phyloP scores from a whole-genome alignment of 2,888 invertebrate genomes.

The Sceliomorpha sp. region DNA sequence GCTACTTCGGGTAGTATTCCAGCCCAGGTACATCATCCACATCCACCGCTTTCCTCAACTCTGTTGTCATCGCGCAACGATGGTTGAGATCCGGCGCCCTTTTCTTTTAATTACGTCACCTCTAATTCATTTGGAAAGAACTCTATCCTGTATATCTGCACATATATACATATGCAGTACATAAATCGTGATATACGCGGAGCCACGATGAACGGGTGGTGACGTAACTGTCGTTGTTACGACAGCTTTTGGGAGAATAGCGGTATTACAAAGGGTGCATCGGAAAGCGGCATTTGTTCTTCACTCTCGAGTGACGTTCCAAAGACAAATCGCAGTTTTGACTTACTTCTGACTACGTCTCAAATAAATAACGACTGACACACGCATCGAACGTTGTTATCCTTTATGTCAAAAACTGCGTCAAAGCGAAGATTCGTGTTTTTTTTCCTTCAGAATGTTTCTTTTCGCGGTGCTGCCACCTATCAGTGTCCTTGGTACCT shows the following conservation, averaged over 20 bases:
- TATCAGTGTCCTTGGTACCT: neutral
- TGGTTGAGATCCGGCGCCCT: slow-evolving; percentile 20
- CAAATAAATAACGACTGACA: neutral
- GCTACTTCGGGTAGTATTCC: slow-evolving; percentile 69
- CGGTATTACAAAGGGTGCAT: slow-evolving; percentile 1
- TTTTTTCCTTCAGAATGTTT: no score
- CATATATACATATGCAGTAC: neutral
- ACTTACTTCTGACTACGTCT: neutral
- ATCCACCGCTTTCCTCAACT: slow-evolving; percentile 43
- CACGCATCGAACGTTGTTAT: no score
- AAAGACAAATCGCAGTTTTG: neutral
- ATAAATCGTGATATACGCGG: neutral
- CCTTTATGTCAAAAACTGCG: no score
- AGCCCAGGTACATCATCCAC: slow-evolving; percentile 73
- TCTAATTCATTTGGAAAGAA: neutral
- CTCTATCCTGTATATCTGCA: neutral
- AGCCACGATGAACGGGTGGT: no score
- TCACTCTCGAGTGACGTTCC: neutral
- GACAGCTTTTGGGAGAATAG: no score
- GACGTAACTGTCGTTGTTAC: no score
- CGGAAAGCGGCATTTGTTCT: slow-evolving; percentile 13
- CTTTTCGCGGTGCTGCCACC: no score
- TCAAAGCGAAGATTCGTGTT: no score
- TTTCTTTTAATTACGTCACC: neutral
- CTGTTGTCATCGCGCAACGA: slow-evolving; percentile 29